Evolutionary conservation across 2,113 vertebrate species (phyloP).

Genomic region (Spheniscus mendiculus): DNA sequence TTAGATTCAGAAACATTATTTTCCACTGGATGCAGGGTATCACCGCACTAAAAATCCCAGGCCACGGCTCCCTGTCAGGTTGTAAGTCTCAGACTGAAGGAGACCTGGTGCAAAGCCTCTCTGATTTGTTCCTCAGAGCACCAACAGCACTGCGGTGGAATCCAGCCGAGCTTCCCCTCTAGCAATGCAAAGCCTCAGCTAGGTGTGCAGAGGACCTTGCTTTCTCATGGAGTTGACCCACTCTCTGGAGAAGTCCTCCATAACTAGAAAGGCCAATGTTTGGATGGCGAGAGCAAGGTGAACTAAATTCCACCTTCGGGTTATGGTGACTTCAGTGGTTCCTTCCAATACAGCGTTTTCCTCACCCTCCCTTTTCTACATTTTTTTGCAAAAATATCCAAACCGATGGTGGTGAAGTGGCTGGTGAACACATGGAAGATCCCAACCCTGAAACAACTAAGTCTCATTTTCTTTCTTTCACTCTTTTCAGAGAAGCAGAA

Average conservation of each 20-base stretch:
- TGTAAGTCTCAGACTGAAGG: background rate
- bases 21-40: background rate
- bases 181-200: background rate
- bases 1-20: background rate
- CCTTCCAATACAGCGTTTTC: background rate
- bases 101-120: background rate
- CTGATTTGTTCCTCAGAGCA: background rate
- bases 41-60: background rate
- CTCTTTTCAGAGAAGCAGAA: background rate
- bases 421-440: background rate
- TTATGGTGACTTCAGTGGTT: background rate
- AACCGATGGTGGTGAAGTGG: background rate
- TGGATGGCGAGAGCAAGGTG: background rate
- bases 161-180: background rate
- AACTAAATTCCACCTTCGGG: background rate
- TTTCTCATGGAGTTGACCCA: background rate
- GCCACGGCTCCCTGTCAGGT: background rate
- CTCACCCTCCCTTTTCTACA: background rate
- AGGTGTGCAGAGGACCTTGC: background rate
- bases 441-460: background rate
- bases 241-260: background rate
- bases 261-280: background rate
- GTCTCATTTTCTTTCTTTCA: background rate
- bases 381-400: background rate
- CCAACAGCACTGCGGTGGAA: background rate